Conservation (phyloP, 2,113 vertebrate species). For the Numenius arquata region DNA sequence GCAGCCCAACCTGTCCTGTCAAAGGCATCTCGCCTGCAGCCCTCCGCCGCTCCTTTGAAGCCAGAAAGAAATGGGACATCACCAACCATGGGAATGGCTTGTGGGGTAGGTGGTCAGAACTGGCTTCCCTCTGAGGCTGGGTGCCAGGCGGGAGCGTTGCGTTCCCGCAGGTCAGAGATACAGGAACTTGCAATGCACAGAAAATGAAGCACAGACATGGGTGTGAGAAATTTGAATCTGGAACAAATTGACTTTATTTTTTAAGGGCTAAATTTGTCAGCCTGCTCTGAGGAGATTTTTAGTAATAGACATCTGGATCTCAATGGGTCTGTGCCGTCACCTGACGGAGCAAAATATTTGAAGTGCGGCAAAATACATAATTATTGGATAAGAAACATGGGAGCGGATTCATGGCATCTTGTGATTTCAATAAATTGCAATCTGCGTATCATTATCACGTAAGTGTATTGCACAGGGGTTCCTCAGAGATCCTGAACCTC, state of each 20-base stretch:
- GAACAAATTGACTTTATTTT: not conserved
- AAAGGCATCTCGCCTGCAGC: not conserved
- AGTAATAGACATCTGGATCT: not conserved
- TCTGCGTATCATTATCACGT: not conserved
- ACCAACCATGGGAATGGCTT: not conserved
- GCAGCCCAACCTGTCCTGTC: not conserved
- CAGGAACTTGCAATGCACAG: not conserved
- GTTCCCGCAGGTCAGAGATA: not conserved
- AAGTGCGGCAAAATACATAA: not conserved
- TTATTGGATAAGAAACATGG: not conserved
- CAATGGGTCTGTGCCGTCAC: not conserved
- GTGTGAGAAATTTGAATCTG: not conserved
- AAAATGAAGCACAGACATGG: not conserved
- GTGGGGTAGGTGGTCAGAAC: not conserved
- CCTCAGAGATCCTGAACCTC: not conserved
- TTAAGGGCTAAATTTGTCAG: not conserved
- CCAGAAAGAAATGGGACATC: not conserved
- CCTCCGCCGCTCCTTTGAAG: not conserved
- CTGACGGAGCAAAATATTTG: not conserved
- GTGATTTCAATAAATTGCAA: not conserved
- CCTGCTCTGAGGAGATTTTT: not conserved
- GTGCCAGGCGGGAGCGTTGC: fast-evolving
- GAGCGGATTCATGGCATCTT: not conserved
- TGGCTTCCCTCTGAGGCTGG: fast-evolving
- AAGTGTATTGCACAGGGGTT: not conserved